A percentile compares a stretch with the other conserved stretches of the same genome.
Conservation (phyloP, 2,797 vertebrate genomes). For the Brachyalestes nurse region DNA sequence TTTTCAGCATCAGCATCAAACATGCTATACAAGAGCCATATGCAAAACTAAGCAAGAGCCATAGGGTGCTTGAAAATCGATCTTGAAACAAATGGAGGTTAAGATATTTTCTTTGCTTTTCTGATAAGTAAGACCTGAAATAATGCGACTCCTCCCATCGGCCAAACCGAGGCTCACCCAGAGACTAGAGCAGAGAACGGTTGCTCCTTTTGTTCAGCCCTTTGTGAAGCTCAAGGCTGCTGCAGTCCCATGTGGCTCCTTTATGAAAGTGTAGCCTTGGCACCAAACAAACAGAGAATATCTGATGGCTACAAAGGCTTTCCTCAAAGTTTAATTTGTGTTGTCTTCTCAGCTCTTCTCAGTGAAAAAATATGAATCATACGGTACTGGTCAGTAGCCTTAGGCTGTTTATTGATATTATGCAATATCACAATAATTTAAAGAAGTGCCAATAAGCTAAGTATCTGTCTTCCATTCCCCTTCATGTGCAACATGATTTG, state of each 20-base stretch:
- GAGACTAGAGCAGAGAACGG: background rate
- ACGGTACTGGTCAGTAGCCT: background rate
- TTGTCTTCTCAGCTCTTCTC: background rate
- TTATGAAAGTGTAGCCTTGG: constrained; percentile 33
- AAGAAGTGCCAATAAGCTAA: no score
- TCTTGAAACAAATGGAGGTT: background rate
- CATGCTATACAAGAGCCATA: background rate
- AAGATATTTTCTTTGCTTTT: background rate
- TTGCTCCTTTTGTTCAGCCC: constrained; percentile 8
- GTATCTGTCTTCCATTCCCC: no score
- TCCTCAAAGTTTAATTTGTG: constrained; percentile 31
- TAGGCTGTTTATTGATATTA: no score
- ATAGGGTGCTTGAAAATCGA: background rate
- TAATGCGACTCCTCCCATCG: background rate
- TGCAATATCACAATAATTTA: no score
- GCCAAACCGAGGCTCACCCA: background rate
- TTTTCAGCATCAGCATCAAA: background rate
- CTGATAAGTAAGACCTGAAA: background rate
- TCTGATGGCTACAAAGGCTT: constrained; percentile 25
- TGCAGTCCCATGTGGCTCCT: constrained; percentile 20
- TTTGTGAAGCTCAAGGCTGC: constrained; percentile 28
- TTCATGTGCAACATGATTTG: no score
- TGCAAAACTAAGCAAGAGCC: no score
- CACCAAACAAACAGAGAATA: constrained; percentile 33
- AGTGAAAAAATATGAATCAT: background rate